Conservation (phyloP, 2,113 vertebrate species). For the Oreochromis spilurus region DNA sequence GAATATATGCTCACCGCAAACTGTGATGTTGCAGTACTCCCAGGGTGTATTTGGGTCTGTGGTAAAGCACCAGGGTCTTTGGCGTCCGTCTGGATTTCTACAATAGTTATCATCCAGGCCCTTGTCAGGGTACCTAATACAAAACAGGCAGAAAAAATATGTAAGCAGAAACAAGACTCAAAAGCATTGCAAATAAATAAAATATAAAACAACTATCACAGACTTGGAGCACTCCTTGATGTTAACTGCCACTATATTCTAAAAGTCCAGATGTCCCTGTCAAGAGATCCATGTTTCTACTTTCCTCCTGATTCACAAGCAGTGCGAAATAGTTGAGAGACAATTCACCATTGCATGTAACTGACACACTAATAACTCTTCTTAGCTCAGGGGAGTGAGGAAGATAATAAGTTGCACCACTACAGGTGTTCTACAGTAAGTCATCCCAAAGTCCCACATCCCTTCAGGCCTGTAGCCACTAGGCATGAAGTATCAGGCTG, state of each 20-base stretch:
- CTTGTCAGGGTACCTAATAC: conserved; percentile 86
- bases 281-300: neutral
- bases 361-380: conserved; percentile 21
- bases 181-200: neutral
- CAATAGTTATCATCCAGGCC: conserved; percentile 99
- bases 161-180: neutral
- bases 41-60: conserved; percentile 88
- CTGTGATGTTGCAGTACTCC: conserved; percentile 97
- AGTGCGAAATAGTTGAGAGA: neutral
- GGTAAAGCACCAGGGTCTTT: conserved; percentile 95
- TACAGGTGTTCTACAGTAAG: conserved; percentile 49
- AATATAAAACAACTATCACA: neutral
- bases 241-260: neutral
- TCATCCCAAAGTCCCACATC: conserved; percentile 28
- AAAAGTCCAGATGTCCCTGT: neutral
- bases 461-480: conserved; percentile 27
- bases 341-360: neutral
- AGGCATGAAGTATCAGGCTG: conserved; percentile 22
- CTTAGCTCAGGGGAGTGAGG: conserved; percentile 4
- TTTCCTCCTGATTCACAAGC: neutral
- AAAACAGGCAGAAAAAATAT: neutral
- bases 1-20: conserved; percentile 83
- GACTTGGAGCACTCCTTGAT: neutral
- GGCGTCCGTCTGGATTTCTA: conserved; percentile 94
- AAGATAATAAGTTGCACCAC: conserved; percentile 27